Evolutionary conservation across 2,888 invertebrate genomes (phyloP).

Genomic region (Oscheius sp.): DNA sequence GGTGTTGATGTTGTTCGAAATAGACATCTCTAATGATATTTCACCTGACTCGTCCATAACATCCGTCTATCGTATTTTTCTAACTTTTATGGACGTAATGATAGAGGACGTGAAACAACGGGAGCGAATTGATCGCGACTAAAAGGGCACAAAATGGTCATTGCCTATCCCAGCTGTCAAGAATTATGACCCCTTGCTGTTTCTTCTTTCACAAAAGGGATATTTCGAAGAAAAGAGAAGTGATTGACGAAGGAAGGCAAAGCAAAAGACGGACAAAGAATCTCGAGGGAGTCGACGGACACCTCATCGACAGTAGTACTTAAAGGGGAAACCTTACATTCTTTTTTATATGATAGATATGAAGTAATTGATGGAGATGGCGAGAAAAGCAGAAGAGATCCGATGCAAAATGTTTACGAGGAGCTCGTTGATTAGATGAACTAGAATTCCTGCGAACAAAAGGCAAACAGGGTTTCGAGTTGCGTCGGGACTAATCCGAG

Average conservation of each 20-base stretch:
- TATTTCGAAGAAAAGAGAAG: background rate
- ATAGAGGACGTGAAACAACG: conserved; percentile 17
- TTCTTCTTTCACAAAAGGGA: background rate
- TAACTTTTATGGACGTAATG: background rate
- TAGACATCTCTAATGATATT: no score
- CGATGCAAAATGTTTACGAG: no score
- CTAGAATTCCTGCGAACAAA: background rate
- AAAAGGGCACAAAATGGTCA: conserved; percentile 22
- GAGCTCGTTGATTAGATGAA: conserved; percentile 7
- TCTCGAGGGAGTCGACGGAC: background rate
- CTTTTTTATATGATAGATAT: no score
- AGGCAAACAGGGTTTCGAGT: conserved; percentile 7
- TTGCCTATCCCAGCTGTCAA: conserved; percentile 21
- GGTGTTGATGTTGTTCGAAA: background rate
- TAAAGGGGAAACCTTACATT: no score
- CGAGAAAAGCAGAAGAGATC: conserved; percentile 5
- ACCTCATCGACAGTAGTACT: background rate
- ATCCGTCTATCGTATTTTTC: background rate
- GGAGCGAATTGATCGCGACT: conserved; percentile 16
- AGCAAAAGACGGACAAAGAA: no score
- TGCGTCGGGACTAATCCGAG: conserved; percentile 2
- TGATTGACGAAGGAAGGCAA: conserved; percentile 3
- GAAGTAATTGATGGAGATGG: background rate
- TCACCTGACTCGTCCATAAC: background rate
- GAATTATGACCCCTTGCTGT: conserved; percentile 4